Conservation (phyloP, 2,888 invertebrate species). For the Danaus chrysippus region DNA sequence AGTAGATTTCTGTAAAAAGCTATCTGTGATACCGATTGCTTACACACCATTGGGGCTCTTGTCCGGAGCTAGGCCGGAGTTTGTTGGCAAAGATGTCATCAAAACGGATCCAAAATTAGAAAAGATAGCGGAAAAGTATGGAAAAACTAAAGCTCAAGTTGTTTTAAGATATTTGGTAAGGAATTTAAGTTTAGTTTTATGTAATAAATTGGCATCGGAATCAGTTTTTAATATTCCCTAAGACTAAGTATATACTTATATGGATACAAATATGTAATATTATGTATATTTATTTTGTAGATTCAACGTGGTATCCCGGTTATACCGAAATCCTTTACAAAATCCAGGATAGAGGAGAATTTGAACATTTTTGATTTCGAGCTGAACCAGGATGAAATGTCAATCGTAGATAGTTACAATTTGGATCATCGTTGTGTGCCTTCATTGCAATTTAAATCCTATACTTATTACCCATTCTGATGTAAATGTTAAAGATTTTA, state of each 20-base stretch:
- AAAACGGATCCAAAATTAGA: constrained; percentile 79
- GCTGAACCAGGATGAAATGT: constrained; percentile 76
- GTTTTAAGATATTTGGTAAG: constrained; percentile 83
- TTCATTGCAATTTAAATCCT: constrained; percentile 36
- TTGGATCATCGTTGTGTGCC: constrained; percentile 73
- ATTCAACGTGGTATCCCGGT: constrained; percentile 83
- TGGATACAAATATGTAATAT: background rate
- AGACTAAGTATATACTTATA: too few relatives aligned
- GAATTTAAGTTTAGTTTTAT: background rate
- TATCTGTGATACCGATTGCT: constrained; percentile 82
- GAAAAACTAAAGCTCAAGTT: constrained; percentile 82
- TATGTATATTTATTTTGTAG: constrained; percentile 36
- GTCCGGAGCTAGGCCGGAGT: constrained; percentile 69
- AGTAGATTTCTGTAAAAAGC: constrained; percentile 82
- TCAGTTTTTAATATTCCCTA: too few relatives aligned
- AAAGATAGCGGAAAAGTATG: constrained; percentile 79
- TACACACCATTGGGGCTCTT: constrained; percentile 85
- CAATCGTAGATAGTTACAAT: constrained; percentile 75
- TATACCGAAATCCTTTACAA: constrained; percentile 87
- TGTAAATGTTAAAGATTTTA: too few relatives aligned
- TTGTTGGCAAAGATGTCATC: constrained; percentile 74
- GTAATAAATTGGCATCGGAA: too few relatives aligned
- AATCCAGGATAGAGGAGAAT: constrained; percentile 83
- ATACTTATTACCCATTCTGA: constrained; percentile 53
- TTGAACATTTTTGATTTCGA: constrained; percentile 82